Conservation (phyloP, 2,797 vertebrate genomes). For the Cryptoprocta ferox region DNA sequence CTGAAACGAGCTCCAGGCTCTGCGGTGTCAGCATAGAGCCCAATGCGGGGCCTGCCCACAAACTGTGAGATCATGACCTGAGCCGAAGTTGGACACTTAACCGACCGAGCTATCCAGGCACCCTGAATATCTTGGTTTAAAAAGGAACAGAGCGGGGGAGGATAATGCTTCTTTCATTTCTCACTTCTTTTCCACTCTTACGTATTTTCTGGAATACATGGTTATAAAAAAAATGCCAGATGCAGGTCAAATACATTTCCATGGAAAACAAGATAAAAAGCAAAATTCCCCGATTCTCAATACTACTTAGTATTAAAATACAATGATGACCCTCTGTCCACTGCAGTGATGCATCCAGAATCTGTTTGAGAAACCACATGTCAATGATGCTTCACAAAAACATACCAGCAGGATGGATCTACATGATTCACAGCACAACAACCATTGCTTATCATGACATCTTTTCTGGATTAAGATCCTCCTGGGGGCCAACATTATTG, state of each 20-base stretch:
- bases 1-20: too few species aligned
- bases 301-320: not conserved
- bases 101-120: too few species aligned
- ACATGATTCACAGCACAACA: not conserved
- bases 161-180: not conserved
- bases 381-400: not conserved
- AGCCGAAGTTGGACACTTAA: too few species aligned
- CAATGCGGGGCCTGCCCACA: too few species aligned
- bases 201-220: not conserved
- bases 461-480: not conserved
- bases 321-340: not conserved
- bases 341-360: not conserved
- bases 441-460: not conserved
- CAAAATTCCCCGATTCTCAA: not conserved
- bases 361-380: too few species aligned
- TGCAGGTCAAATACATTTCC: not conserved
- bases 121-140: not conserved
- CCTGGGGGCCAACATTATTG: not conserved
- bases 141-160: not conserved
- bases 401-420: not conserved
- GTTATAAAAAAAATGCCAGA: not conserved
- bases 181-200: not conserved
- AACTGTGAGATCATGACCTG: too few species aligned
- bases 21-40: too few species aligned
- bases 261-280: not conserved